Conservation (phyloP, 92 coral and sea anemone genomes). For the Porites rus region DNA sequence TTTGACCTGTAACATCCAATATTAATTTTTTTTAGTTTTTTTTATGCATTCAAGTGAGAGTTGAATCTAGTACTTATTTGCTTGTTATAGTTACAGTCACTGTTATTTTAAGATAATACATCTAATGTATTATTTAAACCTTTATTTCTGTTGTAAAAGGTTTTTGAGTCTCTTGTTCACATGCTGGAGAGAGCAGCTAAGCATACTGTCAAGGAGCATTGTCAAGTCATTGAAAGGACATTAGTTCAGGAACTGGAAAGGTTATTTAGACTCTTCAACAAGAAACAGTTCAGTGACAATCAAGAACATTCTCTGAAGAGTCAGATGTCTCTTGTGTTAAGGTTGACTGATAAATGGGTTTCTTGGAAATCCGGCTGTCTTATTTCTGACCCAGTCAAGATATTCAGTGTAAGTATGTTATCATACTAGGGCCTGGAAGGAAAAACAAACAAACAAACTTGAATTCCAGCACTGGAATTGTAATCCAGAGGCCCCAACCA, state of each 20-base stretch:
- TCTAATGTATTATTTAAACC: background rate
- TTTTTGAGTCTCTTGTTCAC: slow-evolving; percentile 70
- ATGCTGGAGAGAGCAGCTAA: slow-evolving; percentile 81
- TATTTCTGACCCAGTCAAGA: slow-evolving; percentile 63
- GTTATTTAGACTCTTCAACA: slow-evolving; percentile 29
- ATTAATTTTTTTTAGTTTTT: too few relatives aligned
- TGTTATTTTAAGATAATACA: too few relatives aligned
- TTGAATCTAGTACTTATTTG: too few relatives aligned
- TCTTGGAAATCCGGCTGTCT: slow-evolving; percentile 79
- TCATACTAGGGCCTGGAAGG: background rate
- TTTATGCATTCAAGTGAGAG: too few relatives aligned
- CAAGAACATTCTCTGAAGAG: slow-evolving; percentile 38
- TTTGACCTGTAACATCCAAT: too few relatives aligned
- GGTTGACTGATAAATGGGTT: slow-evolving; percentile 74
- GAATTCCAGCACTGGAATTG: too few relatives aligned
- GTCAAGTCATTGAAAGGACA: slow-evolving; percentile 69
- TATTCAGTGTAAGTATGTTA: slow-evolving; percentile 69
- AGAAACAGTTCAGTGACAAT: slow-evolving; percentile 29
- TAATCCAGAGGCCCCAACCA: too few relatives aligned
- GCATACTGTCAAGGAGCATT: slow-evolving; percentile 74
- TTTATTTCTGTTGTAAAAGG: slow-evolving; percentile 44
- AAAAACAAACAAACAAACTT: too few relatives aligned
- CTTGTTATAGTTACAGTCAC: too few relatives aligned
- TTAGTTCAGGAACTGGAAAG: slow-evolving; percentile 65
- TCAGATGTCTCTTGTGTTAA: slow-evolving; percentile 59